Evolutionary conservation across 2,797 vertebrate genomes (phyloP), one percentile per base, ranked within the genome.

Genomic region (Sebastes diploproa): DNA sequence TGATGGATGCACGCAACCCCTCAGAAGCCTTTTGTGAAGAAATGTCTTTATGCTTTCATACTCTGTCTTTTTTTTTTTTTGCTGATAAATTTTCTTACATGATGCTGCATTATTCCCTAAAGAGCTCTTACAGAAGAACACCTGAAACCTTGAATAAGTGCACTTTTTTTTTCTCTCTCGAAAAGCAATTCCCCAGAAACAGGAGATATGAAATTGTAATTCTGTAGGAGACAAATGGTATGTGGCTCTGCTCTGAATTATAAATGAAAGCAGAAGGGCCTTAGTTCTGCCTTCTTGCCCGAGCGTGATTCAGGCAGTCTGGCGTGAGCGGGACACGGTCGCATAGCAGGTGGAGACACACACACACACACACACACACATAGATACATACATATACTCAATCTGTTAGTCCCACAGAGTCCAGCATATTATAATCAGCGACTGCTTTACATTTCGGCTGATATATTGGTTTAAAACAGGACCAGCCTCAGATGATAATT

Each of bases 251-350:
- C 73, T 90, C 91, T 95, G 93, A 94, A 94, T 95, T 94, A 91
- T 92, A 94, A 90, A 95, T 95, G 92, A 91, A 88, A 91, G 89
- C 93, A 95, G 93, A 94, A 85, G 90, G 91, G 87, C 88, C 68
- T 92, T 87, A 88, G 92, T 86, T 93, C 90, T 94, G 93, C 88
- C 86, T 88, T 86, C 82, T 85, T 87, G 82, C 88, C 83, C 52
- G 59, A 89, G 92, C 78, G 71, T 93, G 92, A 94, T 92, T 94
- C 89, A 91, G 82, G 89, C 86, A 91, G 85, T 86, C 91, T 91
- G 93, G 82, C 46, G 32, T 81, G 88, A 91, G 89, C 77, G 56
- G 85, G 81, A 86, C 86, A 68, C 12, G 34, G 83, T 71, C 85
- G 23, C 88, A 86, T 74, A 89, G 80, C 91, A 91, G 90, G 88